Base-by-base conservation (phyloP, 2,888 invertebrate genomes). In the Campaea margaritaria region DNA sequence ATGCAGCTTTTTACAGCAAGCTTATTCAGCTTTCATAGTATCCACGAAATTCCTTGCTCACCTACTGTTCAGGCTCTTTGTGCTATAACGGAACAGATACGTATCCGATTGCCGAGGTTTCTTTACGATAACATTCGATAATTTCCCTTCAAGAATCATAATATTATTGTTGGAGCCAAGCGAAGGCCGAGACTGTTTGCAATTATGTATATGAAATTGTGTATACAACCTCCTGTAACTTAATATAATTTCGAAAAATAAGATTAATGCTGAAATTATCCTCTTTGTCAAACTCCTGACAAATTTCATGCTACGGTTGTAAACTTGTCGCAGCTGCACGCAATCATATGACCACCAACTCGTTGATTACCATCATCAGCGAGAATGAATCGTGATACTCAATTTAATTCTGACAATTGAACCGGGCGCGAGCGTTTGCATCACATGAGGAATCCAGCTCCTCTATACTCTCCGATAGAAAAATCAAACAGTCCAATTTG, bases 341-440 rank as follows among this genome's bases (percentile, higher is more conserved):
- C 63, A 71, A 67, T 68, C 69, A 61, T 49, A 58, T 57, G 55
- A 44, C 50, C 50, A 62, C 62, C 67, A 68, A 68, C 59, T 67
- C 62, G 67, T 75, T 80, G 77, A 83, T 82, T 79, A 82, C 72
- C 58, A 5, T 21, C 21, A 21, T 21, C 21, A 21, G 21, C 21
- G 65, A 74, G 80, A 83, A 76, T 70, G 77, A 79, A 70, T 68
- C 69, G 85, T 81, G 78, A 78, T 78, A 80, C 79, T 77, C 87
- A 76, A 80, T 85, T 82, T 75, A 83, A 83, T 87, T 81, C 80
- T 66, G 75, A 73, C 88, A 86, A 86, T 88, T 82, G 75, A 84
- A 75, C 72, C 66, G 70, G 50, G 66, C 65, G 67, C 51, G 66
- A 65, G 67, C 62, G 65, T 67, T 70, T 63, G 67, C 69, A 69